Evolutionary conservation across 1,140 invertebrate species (phyloP).

Genomic region (Helicoverpa zea): DNA sequence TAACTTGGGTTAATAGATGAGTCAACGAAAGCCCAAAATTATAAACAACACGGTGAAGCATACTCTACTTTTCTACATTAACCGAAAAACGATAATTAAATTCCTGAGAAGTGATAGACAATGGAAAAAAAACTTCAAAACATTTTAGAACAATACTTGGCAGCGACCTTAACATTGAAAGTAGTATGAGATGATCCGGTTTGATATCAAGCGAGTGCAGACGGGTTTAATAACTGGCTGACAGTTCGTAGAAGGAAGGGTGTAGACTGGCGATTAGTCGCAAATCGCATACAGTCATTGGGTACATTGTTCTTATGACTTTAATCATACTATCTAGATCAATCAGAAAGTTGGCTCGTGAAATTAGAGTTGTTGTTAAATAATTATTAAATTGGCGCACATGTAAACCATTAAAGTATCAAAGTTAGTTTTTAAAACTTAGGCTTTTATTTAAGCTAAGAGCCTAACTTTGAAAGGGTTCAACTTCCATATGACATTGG

Average conservation of each 20-base stretch:
- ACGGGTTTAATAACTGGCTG: constrained; percentile 14
- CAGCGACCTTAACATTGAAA: constrained; percentile 42
- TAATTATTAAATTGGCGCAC: too few species aligned
- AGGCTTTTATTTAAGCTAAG: too few species aligned
- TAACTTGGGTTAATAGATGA: neutral
- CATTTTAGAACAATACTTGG: constrained; percentile 21
- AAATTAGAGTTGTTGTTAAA: too few species aligned
- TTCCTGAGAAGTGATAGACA: constrained; percentile 27
- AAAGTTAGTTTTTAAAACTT: neutral
- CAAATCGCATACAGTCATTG: neutral
- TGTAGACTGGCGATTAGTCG: constrained; percentile 20
- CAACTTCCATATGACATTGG: too few species aligned
- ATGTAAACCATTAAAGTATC: neutral
- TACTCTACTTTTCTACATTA: neutral
- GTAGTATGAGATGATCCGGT: constrained; percentile 24
- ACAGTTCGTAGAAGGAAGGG: neutral
- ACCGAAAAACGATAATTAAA: constrained; percentile 39
- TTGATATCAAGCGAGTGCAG: constrained; percentile 22
- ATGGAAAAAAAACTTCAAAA: constrained; percentile 22
- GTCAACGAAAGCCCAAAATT: constrained; percentile 3
- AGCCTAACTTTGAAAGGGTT: too few species aligned
- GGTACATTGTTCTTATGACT: neutral
- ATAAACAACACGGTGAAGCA: neutral
- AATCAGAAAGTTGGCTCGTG: too few species aligned
- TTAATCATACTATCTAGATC: too few species aligned